Evolutionary conservation across 2,113 vertebrate species (phyloP), one percentile per base, ranked within the genome.

Genomic region (Osmerus mordax): DNA sequence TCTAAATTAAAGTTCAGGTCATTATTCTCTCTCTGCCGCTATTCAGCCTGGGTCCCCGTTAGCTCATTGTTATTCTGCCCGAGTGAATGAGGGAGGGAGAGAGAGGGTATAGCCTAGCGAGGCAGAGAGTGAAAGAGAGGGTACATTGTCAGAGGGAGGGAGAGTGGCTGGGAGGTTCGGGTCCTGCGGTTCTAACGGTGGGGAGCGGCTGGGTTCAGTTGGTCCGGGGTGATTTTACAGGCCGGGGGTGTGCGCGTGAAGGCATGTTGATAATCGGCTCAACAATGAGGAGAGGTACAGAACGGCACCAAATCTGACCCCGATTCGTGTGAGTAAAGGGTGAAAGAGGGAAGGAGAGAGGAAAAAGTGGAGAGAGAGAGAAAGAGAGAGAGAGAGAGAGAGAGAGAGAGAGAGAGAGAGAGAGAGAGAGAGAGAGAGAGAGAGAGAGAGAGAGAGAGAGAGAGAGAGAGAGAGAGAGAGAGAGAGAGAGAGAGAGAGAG

Each of bases 21-120:
- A 90, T 91, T 91, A 89, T 89, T 90, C 89, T 89, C 81, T 63
- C 81, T 63, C 80, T 79, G 78, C 84, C 84, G 77, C 86, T 80
- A 89, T 92, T 92, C 88, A 90, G 72, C 15, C 36, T 62, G 63
- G 82, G 73, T 89, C 88, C 77, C 90, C 74, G 85, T 87, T 83
- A 84, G 86, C 91, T 92, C 92, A 92, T 93, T 93, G 90, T 91
- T 91, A 93, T 93, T 92, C 92, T 87, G 87, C 54, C 89, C 84
- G 78, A 91, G 91, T 87, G 88, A 90, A 81, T 54, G 41, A 58
- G 71, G 55, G 72, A 55, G 67, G 58, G 84, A 73, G 75, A 47
- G 69, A 25, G 32, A 56, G 56, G 59, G 41, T 25, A 36, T 7
- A 8, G 19, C 16, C 16, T 56, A 55, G 65, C 59, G 51, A 66